Conservation (phyloP, 1,140 invertebrate species). For the Ylistrum balloti region DNA sequence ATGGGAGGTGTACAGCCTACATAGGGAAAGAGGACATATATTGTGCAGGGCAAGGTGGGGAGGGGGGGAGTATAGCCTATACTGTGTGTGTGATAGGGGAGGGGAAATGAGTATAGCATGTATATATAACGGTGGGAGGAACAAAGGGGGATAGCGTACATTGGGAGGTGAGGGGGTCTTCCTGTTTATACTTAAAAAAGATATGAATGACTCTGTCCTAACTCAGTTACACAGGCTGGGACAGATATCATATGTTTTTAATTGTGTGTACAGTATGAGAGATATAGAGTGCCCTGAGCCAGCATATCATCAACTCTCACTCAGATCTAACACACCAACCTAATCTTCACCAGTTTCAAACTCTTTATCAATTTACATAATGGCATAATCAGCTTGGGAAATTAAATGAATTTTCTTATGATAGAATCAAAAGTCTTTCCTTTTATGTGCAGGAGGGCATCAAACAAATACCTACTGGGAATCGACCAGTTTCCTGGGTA, state of each 20-base stretch:
- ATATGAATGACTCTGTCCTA: not conserved
- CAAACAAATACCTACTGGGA: not conserved
- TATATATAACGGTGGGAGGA: too few species aligned
- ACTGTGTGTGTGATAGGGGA: too few species aligned
- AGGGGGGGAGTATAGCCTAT: too few species aligned
- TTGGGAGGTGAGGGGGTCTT: slow-evolving; percentile 36
- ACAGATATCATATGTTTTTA: slow-evolving; percentile 30
- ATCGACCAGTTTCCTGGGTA: not conserved
- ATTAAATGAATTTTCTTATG: not conserved
- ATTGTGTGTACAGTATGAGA: not conserved
- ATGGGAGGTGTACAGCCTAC: too few species aligned
- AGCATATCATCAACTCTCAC: not conserved
- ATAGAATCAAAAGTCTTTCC: not conserved
- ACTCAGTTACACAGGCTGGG: too few species aligned
- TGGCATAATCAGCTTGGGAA: not conserved
- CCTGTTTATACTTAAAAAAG: not conserved
- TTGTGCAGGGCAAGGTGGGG: too few species aligned
- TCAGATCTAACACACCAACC: not conserved
- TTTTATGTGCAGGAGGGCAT: not conserved
- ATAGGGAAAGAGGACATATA: too few species aligned
- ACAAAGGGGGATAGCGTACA: too few species aligned
- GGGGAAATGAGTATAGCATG: too few species aligned
- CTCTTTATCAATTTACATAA: not conserved
- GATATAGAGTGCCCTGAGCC: not conserved
- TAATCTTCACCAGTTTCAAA: slow-evolving; percentile 8